Conservation (phyloP, 1,140 invertebrate genomes). For the Zaprionus lachaisei region DNA sequence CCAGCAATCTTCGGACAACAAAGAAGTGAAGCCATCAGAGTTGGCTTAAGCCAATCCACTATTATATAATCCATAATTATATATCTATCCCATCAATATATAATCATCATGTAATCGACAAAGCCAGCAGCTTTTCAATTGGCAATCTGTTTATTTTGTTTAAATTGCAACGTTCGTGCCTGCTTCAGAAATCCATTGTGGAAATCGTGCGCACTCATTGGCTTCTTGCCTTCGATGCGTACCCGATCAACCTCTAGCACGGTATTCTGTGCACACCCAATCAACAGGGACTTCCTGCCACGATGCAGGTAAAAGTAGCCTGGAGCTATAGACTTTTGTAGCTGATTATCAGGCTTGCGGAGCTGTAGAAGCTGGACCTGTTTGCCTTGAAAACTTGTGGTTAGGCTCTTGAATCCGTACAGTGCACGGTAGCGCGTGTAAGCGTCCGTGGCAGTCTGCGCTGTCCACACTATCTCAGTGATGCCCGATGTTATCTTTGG, state of each 20-base stretch:
- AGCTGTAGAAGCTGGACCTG: constrained; percentile 88
- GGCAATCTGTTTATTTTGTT: constrained; percentile 54
- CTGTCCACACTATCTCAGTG: constrained; percentile 87
- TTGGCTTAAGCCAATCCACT: constrained; percentile 86
- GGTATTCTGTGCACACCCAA: constrained; percentile 87
- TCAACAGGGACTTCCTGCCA: constrained; percentile 84
- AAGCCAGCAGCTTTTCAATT: constrained; percentile 44
- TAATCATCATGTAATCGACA: constrained; percentile 34
- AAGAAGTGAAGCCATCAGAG: constrained; percentile 90
- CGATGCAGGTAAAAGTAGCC: constrained; percentile 58
- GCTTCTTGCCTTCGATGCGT: constrained; percentile 86
- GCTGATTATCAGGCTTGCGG: constrained; percentile 63
- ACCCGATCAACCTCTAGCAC: constrained; percentile 87
- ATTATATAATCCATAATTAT: background rate
- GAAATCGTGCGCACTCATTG: constrained; percentile 88
- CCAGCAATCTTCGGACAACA: constrained; percentile 87
- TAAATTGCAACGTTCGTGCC: constrained; percentile 36
- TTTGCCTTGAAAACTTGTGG: constrained; percentile 86
- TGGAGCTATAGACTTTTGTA: constrained; percentile 4
- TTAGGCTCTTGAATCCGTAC: constrained; percentile 87
- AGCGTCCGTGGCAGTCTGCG: constrained; percentile 87
- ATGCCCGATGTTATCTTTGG: constrained; percentile 88
- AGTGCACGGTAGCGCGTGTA: constrained; percentile 89
- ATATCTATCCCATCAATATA: constrained; percentile 17
- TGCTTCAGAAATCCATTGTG: constrained; percentile 89